phyloP scores from a whole-genome alignment of 2,797 vertebrate species.

The Notolepis coatsorum region DNA sequence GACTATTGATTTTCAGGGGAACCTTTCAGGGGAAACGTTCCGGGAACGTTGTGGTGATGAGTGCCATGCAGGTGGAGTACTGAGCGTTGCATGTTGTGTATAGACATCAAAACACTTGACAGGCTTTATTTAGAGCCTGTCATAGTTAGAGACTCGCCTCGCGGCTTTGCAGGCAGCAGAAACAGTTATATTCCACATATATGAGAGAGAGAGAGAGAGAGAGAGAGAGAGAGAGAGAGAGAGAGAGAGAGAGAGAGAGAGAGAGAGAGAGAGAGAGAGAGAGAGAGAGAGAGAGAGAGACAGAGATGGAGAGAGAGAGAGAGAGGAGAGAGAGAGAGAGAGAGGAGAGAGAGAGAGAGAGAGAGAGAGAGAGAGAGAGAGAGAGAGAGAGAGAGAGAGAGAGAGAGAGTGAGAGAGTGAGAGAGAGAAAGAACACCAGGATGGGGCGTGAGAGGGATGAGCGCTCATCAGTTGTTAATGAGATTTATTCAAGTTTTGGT shows the following conservation, averaged over 20 bases:
- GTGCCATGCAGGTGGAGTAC: background rate
- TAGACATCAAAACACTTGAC: constrained; percentile 18
- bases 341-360: constrained; percentile 18
- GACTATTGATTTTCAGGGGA: too few relatives aligned
- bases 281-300: too few relatives aligned
- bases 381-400: constrained; percentile 25
- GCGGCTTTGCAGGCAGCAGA: constrained; percentile 14
- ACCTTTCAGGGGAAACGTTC: too few relatives aligned
- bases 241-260: constrained; percentile 7
- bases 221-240: constrained; percentile 25
- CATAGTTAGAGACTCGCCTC: constrained; percentile 21
- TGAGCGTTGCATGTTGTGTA: constrained; percentile 16
- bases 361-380: constrained; percentile 10
- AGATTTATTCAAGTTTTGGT: constrained; percentile 33
- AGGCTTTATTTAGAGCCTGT: constrained; percentile 25
- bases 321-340: constrained; percentile 10
- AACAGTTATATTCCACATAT: constrained; percentile 18
- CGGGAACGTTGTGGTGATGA: background rate
- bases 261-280: constrained; percentile 19
- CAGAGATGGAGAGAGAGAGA: constrained; percentile 17
- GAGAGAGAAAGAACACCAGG: constrained; percentile 4
- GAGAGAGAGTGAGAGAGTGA: constrained; percentile 9
- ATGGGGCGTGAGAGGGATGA: constrained; percentile 22
- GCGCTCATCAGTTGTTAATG: constrained; percentile 50
- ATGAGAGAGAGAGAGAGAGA: constrained; percentile 2